phyloP scores from a whole-genome alignment of 2,888 invertebrate genomes.

The Psylliodes chrysocephalus region DNA sequence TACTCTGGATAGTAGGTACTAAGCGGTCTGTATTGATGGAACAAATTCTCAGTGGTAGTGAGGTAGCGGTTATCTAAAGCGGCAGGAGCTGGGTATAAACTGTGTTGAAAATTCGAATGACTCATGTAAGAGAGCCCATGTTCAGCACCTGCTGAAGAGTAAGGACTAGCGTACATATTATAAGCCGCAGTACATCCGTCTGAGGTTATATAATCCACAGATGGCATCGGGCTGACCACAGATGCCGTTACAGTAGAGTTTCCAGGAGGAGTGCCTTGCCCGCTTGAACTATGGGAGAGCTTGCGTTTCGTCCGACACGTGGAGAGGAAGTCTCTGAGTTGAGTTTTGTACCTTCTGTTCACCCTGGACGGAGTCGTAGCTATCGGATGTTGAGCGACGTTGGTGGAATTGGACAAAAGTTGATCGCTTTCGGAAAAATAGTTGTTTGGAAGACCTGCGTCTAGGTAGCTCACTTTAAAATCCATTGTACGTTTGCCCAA shows the following conservation, averaged over 20 bases:
- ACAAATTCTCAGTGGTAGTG: conserved; percentile 83
- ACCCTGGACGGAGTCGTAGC: conserved; percentile 74
- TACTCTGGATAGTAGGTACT: conserved; percentile 84
- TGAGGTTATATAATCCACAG: conserved; percentile 75
- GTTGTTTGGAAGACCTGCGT: conserved; percentile 90
- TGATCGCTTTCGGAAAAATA: conserved; percentile 91
- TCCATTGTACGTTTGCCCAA: conserved; percentile 98
- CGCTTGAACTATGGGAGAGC: conserved; percentile 58
- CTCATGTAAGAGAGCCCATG: conserved; percentile 74
- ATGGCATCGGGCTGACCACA: conserved; percentile 67
- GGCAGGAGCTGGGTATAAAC: conserved; percentile 68
- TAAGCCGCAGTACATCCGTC: conserved; percentile 73
- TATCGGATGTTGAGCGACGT: conserved; percentile 62
- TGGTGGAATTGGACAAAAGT: conserved; percentile 71
- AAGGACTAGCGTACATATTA: conserved; percentile 76
- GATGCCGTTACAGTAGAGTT: conserved; percentile 63
- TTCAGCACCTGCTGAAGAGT: conserved; percentile 75
- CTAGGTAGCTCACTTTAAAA: conserved; percentile 97
- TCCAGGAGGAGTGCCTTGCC: conserved; percentile 62
- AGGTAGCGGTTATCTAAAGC: conserved; percentile 73
- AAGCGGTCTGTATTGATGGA: conserved; percentile 90
- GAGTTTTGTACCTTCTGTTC: conserved; percentile 92
- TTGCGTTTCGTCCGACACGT: conserved; percentile 77
- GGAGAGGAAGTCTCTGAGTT: conserved; percentile 90
- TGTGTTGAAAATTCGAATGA: conserved; percentile 76